Conservation (phyloP, 2,113 vertebrate genomes). For the Apodemus sylvaticus region DNA sequence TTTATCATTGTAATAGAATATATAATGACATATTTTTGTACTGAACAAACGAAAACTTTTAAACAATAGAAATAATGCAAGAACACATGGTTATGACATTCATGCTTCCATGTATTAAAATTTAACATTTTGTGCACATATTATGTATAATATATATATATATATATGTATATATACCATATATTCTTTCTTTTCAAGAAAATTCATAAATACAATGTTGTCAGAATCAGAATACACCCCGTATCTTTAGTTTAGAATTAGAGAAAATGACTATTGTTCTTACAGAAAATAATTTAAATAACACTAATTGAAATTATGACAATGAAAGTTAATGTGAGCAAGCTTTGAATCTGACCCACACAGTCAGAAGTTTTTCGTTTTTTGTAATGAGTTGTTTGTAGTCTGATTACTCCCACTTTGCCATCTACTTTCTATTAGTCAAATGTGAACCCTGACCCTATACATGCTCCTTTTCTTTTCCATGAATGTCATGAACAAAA, state of each 20-base stretch:
- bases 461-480: not conserved
- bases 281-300: conserved; percentile 5
- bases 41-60: not conserved
- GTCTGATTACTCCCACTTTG: not conserved
- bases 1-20: not conserved
- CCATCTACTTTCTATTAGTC: not conserved
- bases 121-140: not conserved
- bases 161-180: not conserved
- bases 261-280: not conserved
- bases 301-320: not conserved
- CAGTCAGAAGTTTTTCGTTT: not conserved
- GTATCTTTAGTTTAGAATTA: conserved; percentile 11
- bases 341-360: not conserved
- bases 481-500: not conserved
- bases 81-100: not conserved
- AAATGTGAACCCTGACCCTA: not conserved
- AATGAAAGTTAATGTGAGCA: not conserved
- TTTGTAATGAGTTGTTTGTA: not conserved
- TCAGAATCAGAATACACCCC: not conserved
- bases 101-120: not conserved
- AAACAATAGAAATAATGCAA: not conserved
- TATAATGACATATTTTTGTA: not conserved
- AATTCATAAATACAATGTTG: not conserved
- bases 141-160: not conserved
- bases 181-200: not conserved